Conservation (phyloP, 2,888 invertebrate genomes). For the Mystacides longicornis region DNA sequence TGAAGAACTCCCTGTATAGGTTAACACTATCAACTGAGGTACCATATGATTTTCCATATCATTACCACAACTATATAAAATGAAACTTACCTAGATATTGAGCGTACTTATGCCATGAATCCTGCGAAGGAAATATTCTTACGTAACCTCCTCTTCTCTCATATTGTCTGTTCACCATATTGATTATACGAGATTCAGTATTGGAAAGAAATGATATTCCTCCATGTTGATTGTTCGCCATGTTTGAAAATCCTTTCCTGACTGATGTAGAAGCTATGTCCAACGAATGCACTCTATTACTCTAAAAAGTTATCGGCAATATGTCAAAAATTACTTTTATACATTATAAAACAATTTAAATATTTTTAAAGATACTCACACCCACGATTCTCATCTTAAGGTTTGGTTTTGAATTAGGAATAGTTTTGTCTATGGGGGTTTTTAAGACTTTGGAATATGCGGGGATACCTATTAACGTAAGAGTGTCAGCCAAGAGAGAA, state of each 20-base stretch:
- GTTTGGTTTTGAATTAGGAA: constrained; percentile 30
- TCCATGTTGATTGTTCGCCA: constrained; percentile 4
- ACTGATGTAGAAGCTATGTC: constrained; percentile 50
- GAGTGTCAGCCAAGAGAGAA: constrained; percentile 79
- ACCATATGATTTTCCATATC: too few relatives aligned
- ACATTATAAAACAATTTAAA: not conserved
- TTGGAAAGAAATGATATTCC: constrained; percentile 47
- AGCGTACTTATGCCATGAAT: constrained; percentile 79
- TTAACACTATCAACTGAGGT: too few relatives aligned
- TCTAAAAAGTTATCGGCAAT: too few relatives aligned
- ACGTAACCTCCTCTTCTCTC: constrained; percentile 81
- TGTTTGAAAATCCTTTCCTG: constrained; percentile 31
- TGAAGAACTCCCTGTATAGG: too few relatives aligned
- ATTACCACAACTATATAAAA: not conserved
- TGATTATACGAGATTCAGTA: constrained; percentile 73
- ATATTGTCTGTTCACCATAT: constrained; percentile 70
- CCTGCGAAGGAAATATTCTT: constrained; percentile 81
- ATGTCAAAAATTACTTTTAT: too few relatives aligned
- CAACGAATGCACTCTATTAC: constrained; percentile 66
- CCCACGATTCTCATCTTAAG: constrained; percentile 44
- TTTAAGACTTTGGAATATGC: constrained; percentile 35
- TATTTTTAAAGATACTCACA: constrained; percentile 31
- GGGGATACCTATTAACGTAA: constrained; percentile 85
- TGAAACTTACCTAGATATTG: constrained; percentile 58
- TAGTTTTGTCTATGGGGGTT: constrained; percentile 15